Conservation (phyloP, 23 tunicate genomes). For the Trididemnum miniatum region DNA sequence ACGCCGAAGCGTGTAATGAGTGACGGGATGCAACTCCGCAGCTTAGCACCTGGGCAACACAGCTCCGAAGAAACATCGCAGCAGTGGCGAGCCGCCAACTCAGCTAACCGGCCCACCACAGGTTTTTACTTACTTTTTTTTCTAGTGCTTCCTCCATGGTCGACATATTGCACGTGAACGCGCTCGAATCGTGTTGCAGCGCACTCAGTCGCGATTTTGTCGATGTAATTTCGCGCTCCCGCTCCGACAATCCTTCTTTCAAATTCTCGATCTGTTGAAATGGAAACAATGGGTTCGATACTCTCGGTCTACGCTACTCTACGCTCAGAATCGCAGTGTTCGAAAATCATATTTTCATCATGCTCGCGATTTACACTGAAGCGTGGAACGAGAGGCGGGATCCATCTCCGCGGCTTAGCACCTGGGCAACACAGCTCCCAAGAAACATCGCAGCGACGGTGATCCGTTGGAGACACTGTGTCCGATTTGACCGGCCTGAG, state of each 20-base stretch:
- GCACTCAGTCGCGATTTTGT: conserved; percentile 33
- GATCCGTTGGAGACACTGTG: too few species aligned
- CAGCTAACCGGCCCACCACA: too few species aligned
- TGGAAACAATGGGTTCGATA: too few species aligned
- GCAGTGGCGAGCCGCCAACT: background rate
- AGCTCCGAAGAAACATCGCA: background rate
- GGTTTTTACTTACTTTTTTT: conserved; percentile 80
- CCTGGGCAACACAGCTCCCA: too few species aligned
- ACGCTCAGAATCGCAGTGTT: too few species aligned
- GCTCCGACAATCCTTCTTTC: conserved; percentile 71
- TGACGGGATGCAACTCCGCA: background rate
- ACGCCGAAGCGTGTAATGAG: background rate
- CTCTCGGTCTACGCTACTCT: too few species aligned
- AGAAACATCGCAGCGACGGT: too few species aligned
- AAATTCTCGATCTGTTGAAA: conserved; percentile 57
- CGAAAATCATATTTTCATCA: too few species aligned
- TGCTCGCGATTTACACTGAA: too few species aligned
- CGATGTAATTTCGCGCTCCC: conserved; percentile 50
- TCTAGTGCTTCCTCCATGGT: conserved; percentile 91
- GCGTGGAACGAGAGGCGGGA: too few species aligned
- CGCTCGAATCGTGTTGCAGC: conserved; percentile 60
- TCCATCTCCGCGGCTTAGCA: too few species aligned
- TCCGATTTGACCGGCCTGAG: too few species aligned
- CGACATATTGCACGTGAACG: conserved; percentile 62
- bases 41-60: background rate